Evolutionary conservation across 2,797 vertebrate genomes (phyloP).

Genomic region (Brotula barbata): DNA sequence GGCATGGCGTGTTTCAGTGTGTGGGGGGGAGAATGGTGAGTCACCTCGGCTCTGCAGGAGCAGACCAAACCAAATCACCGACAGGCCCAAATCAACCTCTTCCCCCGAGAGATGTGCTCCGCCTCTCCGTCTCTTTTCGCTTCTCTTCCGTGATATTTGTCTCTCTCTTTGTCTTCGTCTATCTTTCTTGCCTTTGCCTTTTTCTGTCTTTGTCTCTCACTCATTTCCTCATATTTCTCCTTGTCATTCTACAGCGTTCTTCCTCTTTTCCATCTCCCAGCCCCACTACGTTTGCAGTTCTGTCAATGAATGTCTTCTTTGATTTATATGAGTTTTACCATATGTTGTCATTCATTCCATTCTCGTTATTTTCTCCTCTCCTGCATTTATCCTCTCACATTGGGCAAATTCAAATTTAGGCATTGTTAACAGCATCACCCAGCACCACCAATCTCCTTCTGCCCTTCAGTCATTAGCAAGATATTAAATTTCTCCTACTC

Average conservation of each 20-base stretch:
- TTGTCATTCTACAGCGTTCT: constrained; percentile 41
- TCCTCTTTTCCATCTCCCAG: constrained; percentile 30
- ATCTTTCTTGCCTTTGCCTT: constrained; percentile 5
- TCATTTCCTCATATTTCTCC: constrained; percentile 52
- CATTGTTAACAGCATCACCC: constrained; percentile 8
- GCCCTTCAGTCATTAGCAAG: constrained; percentile 48
- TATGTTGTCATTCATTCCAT: constrained; percentile 11
- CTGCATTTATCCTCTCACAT: constrained; percentile 15
- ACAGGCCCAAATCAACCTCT: constrained; percentile 56
- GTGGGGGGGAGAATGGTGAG: constrained; percentile 60
- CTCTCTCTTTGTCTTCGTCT: constrained; percentile 1
- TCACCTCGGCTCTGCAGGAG: constrained; percentile 56
- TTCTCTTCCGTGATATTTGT: constrained; percentile 21
- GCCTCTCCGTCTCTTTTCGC: constrained; percentile 19
- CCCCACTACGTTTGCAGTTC: constrained; percentile 51
- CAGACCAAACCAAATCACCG: constrained; percentile 62
- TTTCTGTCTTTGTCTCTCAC: constrained; percentile 11
- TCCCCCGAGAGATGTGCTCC: constrained; percentile 42
- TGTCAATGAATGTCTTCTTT: constrained; percentile 43
- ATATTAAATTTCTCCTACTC: constrained; percentile 37
- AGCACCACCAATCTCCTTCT: constrained; percentile 1
- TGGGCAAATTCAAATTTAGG: constrained; percentile 24
- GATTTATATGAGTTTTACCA: constrained; percentile 23
- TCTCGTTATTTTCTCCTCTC: constrained; percentile 12
- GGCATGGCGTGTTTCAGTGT: constrained; percentile 21